Conservation (phyloP, 2,888 invertebrate genomes). For the Psylliodes chrysocephalus region DNA sequence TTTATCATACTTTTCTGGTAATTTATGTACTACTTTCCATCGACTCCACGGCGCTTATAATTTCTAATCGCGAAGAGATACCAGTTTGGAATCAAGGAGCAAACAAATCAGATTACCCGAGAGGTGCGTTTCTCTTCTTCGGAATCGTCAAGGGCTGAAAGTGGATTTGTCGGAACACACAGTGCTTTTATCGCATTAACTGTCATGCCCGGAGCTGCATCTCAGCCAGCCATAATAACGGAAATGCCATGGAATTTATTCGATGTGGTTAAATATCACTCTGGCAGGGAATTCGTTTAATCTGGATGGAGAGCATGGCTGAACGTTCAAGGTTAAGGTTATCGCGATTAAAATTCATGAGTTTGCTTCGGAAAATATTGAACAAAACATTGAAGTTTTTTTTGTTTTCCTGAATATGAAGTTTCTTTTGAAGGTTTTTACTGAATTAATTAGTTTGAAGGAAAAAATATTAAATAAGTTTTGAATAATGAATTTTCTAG, state of each 20-base stretch:
- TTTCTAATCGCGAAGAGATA: too few relatives aligned
- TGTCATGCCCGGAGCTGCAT: constrained; percentile 35
- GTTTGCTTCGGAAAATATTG: too few relatives aligned
- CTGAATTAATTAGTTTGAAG: too few relatives aligned
- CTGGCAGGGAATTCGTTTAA: neutral
- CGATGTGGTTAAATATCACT: constrained; percentile 10
- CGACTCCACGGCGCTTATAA: too few relatives aligned
- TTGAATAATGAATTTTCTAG: too few relatives aligned
- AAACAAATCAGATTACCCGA: constrained; percentile 37
- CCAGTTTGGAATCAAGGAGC: too few relatives aligned
- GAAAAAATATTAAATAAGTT: too few relatives aligned
- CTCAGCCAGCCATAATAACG: constrained; percentile 33
- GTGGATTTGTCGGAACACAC: constrained; percentile 37
- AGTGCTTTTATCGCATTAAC: constrained; percentile 41
- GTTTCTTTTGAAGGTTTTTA: too few relatives aligned
- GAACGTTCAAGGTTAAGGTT: neutral
- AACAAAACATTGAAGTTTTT: too few relatives aligned
- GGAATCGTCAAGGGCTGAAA: constrained; percentile 28
- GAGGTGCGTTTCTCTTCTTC: constrained; percentile 35
- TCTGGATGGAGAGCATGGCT: neutral
- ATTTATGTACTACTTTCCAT: too few relatives aligned
- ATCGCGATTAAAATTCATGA: neutral
- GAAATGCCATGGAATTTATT: constrained; percentile 31
- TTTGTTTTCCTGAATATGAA: too few relatives aligned
- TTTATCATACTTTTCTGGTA: too few relatives aligned